These are phyloP conservation scores for Knipowitschia caucasica DNA, from an alignment of 2,797 vertebrate genomes.

Conservation along the genomic window DNA sequence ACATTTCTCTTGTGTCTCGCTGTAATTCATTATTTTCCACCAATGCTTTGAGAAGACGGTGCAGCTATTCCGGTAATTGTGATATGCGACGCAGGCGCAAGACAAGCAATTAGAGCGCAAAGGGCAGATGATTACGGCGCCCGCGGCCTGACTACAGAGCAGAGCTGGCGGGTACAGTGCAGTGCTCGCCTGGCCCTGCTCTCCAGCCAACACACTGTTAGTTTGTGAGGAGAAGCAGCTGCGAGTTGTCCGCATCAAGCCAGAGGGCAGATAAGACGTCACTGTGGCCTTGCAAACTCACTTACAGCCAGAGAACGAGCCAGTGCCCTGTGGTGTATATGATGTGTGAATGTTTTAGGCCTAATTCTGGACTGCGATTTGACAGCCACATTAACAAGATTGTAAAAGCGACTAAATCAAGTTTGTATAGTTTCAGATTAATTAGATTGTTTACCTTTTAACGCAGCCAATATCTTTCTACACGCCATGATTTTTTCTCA, in stretches of 20 bases:
- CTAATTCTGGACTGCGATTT: too few species aligned
- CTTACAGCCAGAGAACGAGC: background rate
- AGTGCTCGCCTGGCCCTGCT: constrained; percentile 39
- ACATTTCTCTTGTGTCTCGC: constrained; percentile 32
- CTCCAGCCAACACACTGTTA: constrained; percentile 41
- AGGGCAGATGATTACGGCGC: constrained; percentile 68
- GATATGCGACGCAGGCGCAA: constrained; percentile 37
- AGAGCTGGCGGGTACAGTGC: constrained; percentile 37
- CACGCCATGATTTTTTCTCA: too few species aligned
- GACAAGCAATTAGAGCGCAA: constrained; percentile 71
- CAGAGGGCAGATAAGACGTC: constrained; percentile 32
- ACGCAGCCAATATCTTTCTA: too few species aligned
- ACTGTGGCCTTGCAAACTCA: constrained; percentile 32
- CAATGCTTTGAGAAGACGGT: constrained; percentile 24
- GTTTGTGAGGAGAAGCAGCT: constrained; percentile 49
- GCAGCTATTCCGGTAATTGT: constrained; percentile 38
- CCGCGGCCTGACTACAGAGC: constrained; percentile 44
- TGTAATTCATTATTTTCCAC: constrained; percentile 32
- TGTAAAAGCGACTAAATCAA: too few species aligned
- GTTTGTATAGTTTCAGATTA: too few species aligned
- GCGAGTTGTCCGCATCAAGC: constrained; percentile 44
- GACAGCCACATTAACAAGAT: too few species aligned
- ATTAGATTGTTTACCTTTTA: too few species aligned
- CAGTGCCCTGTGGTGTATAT: too few species aligned
- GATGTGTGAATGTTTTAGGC: too few species aligned